Conservation (phyloP, 2,113 vertebrate species). For the Morphnarchus princeps region DNA sequence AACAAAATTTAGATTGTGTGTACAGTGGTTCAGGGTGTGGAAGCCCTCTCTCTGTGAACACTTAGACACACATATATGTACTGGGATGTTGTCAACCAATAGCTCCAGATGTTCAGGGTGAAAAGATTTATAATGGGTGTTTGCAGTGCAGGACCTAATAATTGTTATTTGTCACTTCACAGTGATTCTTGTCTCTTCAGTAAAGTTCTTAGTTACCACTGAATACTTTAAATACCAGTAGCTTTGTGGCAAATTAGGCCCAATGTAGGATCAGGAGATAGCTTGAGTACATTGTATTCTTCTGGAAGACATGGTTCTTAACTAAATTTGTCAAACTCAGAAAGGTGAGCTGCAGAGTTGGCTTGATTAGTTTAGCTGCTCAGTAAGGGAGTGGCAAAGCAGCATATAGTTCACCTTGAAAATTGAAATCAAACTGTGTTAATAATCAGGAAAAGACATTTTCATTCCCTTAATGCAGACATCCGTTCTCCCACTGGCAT, state of each 20-base stretch:
- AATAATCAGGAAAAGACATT: neutral
- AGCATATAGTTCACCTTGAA: neutral
- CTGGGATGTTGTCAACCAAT: neutral
- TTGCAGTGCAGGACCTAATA: neutral
- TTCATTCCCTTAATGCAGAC: neutral
- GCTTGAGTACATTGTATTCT: neutral
- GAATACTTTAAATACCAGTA: neutral
- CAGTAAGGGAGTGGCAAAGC: neutral
- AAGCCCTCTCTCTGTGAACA: neutral
- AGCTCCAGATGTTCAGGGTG: neutral
- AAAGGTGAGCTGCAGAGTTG: neutral
- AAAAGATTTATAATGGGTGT: neutral
- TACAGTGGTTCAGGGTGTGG: neutral
- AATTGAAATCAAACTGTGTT: neutral
- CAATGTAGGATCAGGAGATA: neutral
- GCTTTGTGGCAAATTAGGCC: neutral
- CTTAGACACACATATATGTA: fast-evolving
- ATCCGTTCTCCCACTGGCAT: neutral
- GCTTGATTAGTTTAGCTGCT: neutral
- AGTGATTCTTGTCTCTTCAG: neutral
- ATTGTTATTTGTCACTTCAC: neutral
- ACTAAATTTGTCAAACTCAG: neutral
- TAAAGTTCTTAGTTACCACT: neutral
- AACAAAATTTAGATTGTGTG: neutral
- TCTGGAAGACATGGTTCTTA: neutral